phyloP scores from a whole-genome alignment of 2,888 invertebrate species.

The Kryphioiulus occultus region DNA sequence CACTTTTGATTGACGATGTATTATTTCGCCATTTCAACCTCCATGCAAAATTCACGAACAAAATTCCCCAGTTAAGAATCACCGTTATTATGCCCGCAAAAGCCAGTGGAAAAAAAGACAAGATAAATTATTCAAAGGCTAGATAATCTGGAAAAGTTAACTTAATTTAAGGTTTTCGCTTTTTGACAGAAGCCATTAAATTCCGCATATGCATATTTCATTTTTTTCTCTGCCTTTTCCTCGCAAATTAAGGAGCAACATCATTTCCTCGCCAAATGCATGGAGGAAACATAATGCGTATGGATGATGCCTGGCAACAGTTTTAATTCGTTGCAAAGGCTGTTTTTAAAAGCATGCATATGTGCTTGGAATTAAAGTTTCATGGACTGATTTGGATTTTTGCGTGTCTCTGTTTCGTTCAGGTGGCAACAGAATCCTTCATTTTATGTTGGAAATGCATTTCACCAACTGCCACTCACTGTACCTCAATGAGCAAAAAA shows the following conservation, averaged over 20 bases:
- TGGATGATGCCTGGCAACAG: background rate
- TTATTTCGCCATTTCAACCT: background rate
- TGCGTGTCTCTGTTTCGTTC: background rate
- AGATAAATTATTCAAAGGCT: slow-evolving; percentile 19
- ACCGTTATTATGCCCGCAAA: background rate
- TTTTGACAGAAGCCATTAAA: slow-evolving; percentile 18
- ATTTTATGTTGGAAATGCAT: background rate
- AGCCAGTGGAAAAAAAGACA: background rate
- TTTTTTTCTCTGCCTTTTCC: slow-evolving; percentile 6
- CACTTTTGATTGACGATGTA: background rate
- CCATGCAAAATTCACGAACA: slow-evolving; percentile 16
- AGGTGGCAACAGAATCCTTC: background rate
- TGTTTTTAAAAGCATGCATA: background rate
- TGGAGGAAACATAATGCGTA: background rate
- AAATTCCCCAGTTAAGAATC: slow-evolving; percentile 3
- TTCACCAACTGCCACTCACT: background rate
- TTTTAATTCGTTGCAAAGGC: background rate
- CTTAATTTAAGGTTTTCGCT: slow-evolving; percentile 18
- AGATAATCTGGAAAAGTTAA: slow-evolving; percentile 12
- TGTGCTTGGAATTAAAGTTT: slow-evolving; percentile 2
- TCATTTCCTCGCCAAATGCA: background rate
- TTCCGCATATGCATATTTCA: slow-evolving; percentile 4
- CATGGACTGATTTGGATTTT: background rate
- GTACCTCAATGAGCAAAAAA: too few relatives aligned
- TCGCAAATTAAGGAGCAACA: slow-evolving; percentile 17